Percentiles rank a stretch among this genome's conserved stretches.
These are phyloP conservation scores for Diogma glabrata DNA, from an alignment of 2,888 invertebrate species.

Conservation along the genomic window DNA sequence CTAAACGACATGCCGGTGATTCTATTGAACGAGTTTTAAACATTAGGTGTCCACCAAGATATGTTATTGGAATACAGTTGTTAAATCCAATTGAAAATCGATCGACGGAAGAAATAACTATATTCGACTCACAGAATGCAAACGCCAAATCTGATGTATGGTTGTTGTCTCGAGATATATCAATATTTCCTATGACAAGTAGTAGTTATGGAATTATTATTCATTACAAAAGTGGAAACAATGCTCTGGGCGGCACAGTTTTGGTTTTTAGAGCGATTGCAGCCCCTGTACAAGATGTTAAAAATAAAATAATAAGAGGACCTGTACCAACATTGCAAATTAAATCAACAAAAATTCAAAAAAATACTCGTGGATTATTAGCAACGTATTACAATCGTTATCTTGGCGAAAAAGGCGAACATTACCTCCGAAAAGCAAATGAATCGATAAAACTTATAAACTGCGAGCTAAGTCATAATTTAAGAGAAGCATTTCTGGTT, in stretches of 20 bases:
- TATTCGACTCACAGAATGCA: constrained; percentile 63
- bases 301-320: constrained; percentile 62
- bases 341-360: constrained; percentile 60
- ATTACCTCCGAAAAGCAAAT: constrained; percentile 76
- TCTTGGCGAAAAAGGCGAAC: constrained; percentile 73
- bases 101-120: constrained; percentile 70
- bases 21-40: constrained; percentile 45
- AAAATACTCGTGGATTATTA: constrained; percentile 69
- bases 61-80: constrained; percentile 78
- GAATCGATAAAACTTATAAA: constrained; percentile 71
- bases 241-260: constrained; percentile 72
- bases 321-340: constrained; percentile 66
- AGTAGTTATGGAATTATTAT: constrained; percentile 69
- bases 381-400: constrained; percentile 82
- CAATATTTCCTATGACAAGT: constrained; percentile 82
- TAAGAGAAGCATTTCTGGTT: constrained; percentile 66
- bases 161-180: constrained; percentile 71
- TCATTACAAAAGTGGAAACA: constrained; percentile 65
- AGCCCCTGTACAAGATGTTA: constrained; percentile 60
- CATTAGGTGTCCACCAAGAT: constrained; percentile 65
- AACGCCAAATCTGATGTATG: constrained; percentile 55
- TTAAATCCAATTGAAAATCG: constrained; percentile 82
- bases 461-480: constrained; percentile 71
- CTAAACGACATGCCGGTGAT: constrained; percentile 51
- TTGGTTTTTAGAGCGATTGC: constrained; percentile 62